Evolutionary conservation across 1,140 invertebrate genomes (phyloP), one percentile per base, ranked within the genome.

Genomic region (Ladona fulva): DNA sequence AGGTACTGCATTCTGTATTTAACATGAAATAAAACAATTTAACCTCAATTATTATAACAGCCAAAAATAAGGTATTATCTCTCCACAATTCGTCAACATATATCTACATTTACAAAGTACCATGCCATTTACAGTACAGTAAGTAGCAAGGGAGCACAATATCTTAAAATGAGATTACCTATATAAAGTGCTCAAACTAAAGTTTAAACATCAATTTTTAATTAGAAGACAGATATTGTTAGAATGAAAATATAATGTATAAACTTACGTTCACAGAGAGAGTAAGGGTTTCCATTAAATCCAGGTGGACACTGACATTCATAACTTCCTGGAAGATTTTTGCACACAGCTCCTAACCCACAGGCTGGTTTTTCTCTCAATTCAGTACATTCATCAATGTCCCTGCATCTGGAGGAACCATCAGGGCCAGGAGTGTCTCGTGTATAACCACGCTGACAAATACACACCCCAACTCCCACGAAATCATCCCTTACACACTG

Each of bases 251-350:
- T 37, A 19, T 25, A 78, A 24, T 14, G 0, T 76, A 22, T 66
- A 42, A 75, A 59, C 78, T 80, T 85, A 89, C 89, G 87, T 85
- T 95, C 91, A 84, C 94, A 97, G 79, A 92, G 86, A 19, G 90
- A 88, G 82, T 94, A 96, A 10, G 94, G 94, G 86, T 96, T 95
- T n/a, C 94, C 94, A 81, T 93, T 93, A 82, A 93, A 95, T 11
- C 93, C 93, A 42, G 90, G 86, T 0, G 94, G 93, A 83, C 95
- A 97, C 81, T 94, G 93, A 82, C 95, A 97, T 85, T 96, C 94
- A 83, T 96, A 97, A 82, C 94, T 95, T n/a, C 95, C 95, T 0
- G 95, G 95, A 66, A 96, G 85, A 85, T 97, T 97, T 85, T 95
- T 96, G 83, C 95, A 97, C 74, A 96, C 89, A 1, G 95, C 94